Evolutionary conservation across 2,888 invertebrate genomes (phyloP), one percentile per base, ranked within the genome.

Genomic region (Leptinotarsa juncta): DNA sequence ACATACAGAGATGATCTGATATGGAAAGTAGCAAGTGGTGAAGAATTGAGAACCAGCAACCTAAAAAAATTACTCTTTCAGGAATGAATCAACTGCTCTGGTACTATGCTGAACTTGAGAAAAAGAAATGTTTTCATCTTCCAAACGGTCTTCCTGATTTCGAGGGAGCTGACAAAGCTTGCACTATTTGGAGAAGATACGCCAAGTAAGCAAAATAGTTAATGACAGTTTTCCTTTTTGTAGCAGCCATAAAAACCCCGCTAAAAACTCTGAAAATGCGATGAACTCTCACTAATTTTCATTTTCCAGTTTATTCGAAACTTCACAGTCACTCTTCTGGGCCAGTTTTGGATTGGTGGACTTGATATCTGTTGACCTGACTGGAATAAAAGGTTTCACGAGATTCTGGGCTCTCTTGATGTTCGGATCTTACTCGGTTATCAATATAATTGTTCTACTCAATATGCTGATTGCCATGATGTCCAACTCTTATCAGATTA

Each of bases 391-490:
- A 89, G 95, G 95, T 82, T 97, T 97, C 88, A 98, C 99, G 0
- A 92, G 96, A 84, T 99, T 96, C 90, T 99, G 95, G 98, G 97
- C 97, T 0, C 91, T 98, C 71, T 91, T 98, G 4, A 98, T 99
- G 94, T 99, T 99, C 86, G 99, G 99, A 60, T 96, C 96, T 5
- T 99, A 99, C 89, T 97, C 97, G 73, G 97, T 97, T 77, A 98
- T 99, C 88, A 97, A 98, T 87, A 95, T 99, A 79, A 97, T 99
- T 82, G 98, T 99, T 1, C 91, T 99, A 42, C 92, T 99, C 78
- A 99, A 99, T 89, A 96, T 99, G 94, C 92, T 99, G 57, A 98
- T 99, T 86, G 99, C 99, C 85, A 99, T 99, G 99, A 98, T 99
- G 98, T 97, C 97, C 76, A 98, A 97, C 88, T 98, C 98, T 1